Evolutionary conservation across 2,888 invertebrate genomes (phyloP).

Genomic region (Danaus chrysippus): DNA sequence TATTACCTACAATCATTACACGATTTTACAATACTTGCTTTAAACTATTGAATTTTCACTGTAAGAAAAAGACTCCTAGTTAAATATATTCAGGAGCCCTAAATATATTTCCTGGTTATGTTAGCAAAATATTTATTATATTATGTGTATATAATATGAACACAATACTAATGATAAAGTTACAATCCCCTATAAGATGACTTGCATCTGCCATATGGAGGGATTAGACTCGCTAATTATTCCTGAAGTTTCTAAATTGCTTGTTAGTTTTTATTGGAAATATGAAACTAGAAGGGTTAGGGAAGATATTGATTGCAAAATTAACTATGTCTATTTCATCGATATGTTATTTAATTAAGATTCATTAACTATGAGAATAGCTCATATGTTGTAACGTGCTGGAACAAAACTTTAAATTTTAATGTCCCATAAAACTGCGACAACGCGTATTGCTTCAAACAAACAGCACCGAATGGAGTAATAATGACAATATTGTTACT

Average conservation of each 20-base stretch:
- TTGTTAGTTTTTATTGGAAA: constrained; percentile 42
- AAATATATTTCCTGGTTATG: no score
- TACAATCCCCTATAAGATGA: constrained; percentile 50
- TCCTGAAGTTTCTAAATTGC: constrained; percentile 49
- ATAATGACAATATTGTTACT: constrained; percentile 20
- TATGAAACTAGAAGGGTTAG: constrained; percentile 14
- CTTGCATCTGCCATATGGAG: constrained; percentile 62
- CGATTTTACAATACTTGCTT: no score
- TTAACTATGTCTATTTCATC: neutral
- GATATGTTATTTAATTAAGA: neutral
- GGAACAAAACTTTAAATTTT: no score
- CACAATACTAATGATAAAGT: constrained; percentile 20
- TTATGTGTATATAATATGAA: constrained; percentile 11
- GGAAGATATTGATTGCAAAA: constrained; percentile 6
- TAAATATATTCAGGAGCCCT: no score
- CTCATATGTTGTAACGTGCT: no score
- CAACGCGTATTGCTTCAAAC: no score
- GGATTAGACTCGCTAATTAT: constrained; percentile 68
- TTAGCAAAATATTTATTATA: no score
- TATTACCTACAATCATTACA: no score
- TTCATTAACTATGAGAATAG: no score
- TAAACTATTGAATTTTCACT: no score
- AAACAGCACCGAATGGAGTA: constrained; percentile 11
- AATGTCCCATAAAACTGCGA: no score
- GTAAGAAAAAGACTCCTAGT: no score